Evolutionary conservation across 1,140 invertebrate genomes (phyloP), one percentile per base, ranked within the genome.

Genomic region (Coenobita brevimanus): DNA sequence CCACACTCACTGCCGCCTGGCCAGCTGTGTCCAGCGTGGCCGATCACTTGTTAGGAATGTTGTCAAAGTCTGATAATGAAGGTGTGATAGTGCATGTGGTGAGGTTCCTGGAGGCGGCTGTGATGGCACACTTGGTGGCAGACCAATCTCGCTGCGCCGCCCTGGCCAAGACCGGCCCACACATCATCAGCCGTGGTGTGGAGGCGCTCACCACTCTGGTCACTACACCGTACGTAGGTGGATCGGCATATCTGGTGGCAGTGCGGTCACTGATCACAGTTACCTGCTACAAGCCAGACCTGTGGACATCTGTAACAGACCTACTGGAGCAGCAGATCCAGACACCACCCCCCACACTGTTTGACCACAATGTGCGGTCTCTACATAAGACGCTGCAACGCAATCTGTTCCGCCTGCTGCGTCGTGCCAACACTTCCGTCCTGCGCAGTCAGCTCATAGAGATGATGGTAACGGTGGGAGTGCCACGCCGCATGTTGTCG

Each of bases 401-500:
- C 50, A 90, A 90, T 75, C 85, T 90, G 1, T 90, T 88, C 46
- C 75, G 89, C 8, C 57, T 90, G 41, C 62, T 90, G 60, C 73
- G 87, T 21, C 84, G 89, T 2, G 75, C 89, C 3, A 75, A 90
- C 38, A n/a, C 57, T 10, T 30, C 76, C 17, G 27, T 8, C 15
- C 79, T 84, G 21, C 81, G 87, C 21, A 27, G 82, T 24, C 75
- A 76, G 4, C 73, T 90, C 17, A 83, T 90, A 1, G 85, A 88
- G 43, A 88, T 90, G 89, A 90, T 90, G 89, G 89, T 90, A 36
- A 82, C 54, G 6, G 89, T 90, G 15, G 89, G 89, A 13, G 85
- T 90, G 1, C 89, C 89, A 6, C 83, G 85, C 27, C 88, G 85
- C 75, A 90, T 87, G 84, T 64, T 90, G 10, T 73, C 82, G 13